Evolutionary conservation across 37 sponge, comb jelly and placozoan species (phyloP).

Genomic region (Lycopodina hypogea): DNA sequence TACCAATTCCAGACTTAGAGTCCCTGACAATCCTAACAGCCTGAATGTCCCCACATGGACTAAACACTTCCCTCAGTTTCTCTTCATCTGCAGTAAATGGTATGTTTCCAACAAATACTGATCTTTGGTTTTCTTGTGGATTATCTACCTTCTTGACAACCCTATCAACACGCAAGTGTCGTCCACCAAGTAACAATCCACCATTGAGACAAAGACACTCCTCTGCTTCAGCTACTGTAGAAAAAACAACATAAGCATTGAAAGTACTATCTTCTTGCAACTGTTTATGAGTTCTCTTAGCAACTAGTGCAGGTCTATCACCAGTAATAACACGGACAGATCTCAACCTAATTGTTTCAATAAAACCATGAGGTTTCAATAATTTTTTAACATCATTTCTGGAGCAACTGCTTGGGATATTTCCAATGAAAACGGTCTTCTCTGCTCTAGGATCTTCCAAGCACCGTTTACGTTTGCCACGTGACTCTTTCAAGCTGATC

Average conservation of each 20-base stretch:
- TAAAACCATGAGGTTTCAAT: conserved; percentile 49
- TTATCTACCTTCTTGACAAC: conserved; percentile 11
- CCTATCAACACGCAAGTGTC: conserved; percentile 69
- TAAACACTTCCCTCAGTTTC: conserved; percentile 40
- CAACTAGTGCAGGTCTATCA: conserved; percentile 24
- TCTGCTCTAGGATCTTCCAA: conserved; percentile 31
- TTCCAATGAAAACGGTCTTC: conserved; percentile 78
- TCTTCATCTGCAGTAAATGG: conserved; percentile 73
- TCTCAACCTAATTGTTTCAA: conserved; percentile 67
- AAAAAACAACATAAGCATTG: conserved; percentile 76
- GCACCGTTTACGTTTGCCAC: not conserved
- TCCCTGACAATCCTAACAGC: conserved; percentile 73
- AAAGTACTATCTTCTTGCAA: conserved; percentile 8
- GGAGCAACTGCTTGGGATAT: conserved; percentile 45
- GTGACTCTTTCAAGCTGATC: not conserved
- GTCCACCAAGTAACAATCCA: conserved; percentile 22
- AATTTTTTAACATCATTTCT: conserved; percentile 51
- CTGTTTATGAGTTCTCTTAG: conserved; percentile 40
- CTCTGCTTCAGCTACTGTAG: conserved; percentile 22
- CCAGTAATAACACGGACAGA: conserved; percentile 38
- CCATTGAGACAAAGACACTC: conserved; percentile 54
- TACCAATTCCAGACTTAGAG: conserved; percentile 66
- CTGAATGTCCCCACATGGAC: conserved; percentile 68
- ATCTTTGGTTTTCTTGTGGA: conserved; percentile 33
- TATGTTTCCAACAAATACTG: conserved; percentile 80